These are phyloP conservation scores for Andrena trimmerana DNA, from an alignment of 2,888 invertebrate species.

Conservation along the genomic window DNA sequence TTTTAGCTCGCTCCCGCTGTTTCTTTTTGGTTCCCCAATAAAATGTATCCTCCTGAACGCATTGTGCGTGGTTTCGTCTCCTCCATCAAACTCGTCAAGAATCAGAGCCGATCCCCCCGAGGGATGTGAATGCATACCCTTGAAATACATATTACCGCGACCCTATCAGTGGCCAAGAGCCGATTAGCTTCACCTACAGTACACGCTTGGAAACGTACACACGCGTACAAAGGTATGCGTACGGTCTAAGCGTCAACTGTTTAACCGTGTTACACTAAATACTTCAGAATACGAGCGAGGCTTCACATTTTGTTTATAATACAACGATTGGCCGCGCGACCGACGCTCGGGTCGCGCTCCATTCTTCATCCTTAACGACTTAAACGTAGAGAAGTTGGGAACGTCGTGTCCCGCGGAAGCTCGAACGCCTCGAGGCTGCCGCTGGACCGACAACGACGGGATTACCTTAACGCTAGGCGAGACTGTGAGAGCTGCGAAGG, in stretches of 20 bases:
- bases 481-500: constrained; percentile 31
- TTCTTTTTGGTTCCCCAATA: no score
- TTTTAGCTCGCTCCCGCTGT: no score
- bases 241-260: constrained; percentile 76
- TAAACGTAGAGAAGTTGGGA: constrained; percentile 4
- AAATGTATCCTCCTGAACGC: no score
- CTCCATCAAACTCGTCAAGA: neutral
- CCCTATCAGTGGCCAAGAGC: neutral
- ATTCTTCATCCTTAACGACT: constrained; percentile 11
- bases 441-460: constrained; percentile 2
- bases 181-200: neutral
- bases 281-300: constrained; percentile 83
- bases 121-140: neutral
- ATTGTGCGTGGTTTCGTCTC: no score
- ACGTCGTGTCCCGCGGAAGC: neutral
- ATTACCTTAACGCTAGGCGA: constrained; percentile 26
- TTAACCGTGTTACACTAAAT: constrained; percentile 70
- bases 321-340: constrained; percentile 26
- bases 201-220: constrained; percentile 6
- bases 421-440: neutral
- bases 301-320: constrained; percentile 67
- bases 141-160: neutral
- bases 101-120: neutral
- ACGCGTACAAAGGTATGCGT: constrained; percentile 29
- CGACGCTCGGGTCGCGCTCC: neutral